Conservation (phyloP, 1,140 invertebrate genomes). For the Drosophila virilis region DNA sequence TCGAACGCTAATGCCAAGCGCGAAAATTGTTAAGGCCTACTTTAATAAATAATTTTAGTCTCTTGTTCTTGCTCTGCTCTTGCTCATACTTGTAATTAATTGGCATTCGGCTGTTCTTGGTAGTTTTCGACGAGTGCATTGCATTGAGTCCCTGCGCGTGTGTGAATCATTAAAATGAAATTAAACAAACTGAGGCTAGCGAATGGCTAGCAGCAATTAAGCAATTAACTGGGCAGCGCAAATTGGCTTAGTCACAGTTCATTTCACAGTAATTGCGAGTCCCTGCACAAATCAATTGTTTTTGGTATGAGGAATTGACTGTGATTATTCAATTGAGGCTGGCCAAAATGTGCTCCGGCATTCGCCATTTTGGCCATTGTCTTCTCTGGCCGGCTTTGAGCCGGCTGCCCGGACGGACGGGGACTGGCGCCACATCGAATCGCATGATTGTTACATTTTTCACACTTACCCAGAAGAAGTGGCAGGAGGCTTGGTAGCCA, state of each 20-base stretch:
- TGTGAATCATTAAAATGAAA: background rate
- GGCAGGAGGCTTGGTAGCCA: too few species aligned
- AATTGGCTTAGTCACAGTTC: background rate
- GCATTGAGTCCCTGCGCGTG: too few species aligned
- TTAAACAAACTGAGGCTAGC: background rate
- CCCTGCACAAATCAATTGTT: slow-evolving; percentile 2
- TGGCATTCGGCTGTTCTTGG: background rate
- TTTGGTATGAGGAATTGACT: slow-evolving; percentile 6
- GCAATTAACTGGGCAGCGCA: background rate
- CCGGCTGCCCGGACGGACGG: background rate
- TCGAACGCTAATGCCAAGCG: too few species aligned
- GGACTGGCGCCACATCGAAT: slow-evolving; percentile 31
- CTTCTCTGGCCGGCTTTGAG: background rate
- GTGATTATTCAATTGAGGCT: slow-evolving; percentile 31
- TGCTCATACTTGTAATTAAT: too few species aligned
- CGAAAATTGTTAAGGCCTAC: too few species aligned
- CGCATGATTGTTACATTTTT: slow-evolving; percentile 59
- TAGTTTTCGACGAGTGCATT: too few species aligned
- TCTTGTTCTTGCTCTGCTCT: too few species aligned
- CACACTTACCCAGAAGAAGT: slow-evolving; percentile 47
- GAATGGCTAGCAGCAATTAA: background rate
- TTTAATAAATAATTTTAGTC: too few species aligned
- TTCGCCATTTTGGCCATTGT: too few species aligned
- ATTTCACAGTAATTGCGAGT: background rate
- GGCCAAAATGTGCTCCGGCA: too few species aligned